Conservation (phyloP, 2,797 vertebrate species). For the Ctenochaetus hawaiiensis region DNA sequence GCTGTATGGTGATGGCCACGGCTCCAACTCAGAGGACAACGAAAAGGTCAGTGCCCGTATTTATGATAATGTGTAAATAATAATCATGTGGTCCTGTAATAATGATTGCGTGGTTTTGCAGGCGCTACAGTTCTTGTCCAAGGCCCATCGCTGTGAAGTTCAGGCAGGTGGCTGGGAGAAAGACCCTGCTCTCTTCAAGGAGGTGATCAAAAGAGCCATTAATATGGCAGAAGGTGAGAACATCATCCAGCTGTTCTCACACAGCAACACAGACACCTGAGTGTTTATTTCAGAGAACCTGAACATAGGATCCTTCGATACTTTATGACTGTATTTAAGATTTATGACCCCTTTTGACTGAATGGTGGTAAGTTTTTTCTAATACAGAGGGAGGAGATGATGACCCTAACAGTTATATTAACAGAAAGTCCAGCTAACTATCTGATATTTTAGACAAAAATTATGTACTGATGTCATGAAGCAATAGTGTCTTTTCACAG, state of each 20-base stretch:
- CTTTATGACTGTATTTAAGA: too few relatives aligned
- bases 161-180: conserved; percentile 92
- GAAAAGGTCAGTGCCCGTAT: conserved; percentile 87
- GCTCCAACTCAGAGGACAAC: conserved; percentile 85
- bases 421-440: not conserved
- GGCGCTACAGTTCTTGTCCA: conserved; percentile 92
- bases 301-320: not conserved
- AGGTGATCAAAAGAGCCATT: conserved; percentile 87
- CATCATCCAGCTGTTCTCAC: not conserved
- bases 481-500: not conserved
- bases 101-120: conserved; percentile 56
- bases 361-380: not conserved
- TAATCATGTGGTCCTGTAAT: not conserved
- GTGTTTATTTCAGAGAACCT: not conserved
- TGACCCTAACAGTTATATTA: not conserved
- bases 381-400: not conserved
- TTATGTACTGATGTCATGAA: not conserved
- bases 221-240: conserved; percentile 89
- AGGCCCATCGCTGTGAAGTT: conserved; percentile 93
- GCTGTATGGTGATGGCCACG: conserved; percentile 89
- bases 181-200: conserved; percentile 88
- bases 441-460: not conserved
- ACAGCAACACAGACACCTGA: not conserved
- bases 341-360: too few relatives aligned
- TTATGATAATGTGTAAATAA: too few relatives aligned